Evolutionary conservation across 2,888 invertebrate species (phyloP), one percentile per base, ranked within the genome.

Genomic region (Trichacis sp.): DNA sequence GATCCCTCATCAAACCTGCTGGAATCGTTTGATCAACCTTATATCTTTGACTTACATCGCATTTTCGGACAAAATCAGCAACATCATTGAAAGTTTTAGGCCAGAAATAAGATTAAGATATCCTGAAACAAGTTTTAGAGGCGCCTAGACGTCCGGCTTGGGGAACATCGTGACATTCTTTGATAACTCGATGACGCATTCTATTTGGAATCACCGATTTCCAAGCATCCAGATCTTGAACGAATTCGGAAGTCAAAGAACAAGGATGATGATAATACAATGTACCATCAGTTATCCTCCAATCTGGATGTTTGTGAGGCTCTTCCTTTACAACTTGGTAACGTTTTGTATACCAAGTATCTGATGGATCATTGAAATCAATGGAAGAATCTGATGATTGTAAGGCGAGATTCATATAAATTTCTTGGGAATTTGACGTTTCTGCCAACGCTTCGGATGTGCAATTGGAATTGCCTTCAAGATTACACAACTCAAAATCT

Each of bases 391-490:
- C n/a, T n/a, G n/a, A n/a, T n/a, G n/a, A n/a, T n/a, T n/a, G n/a
- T n/a, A n/a, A n/a, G n/a, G n/a, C n/a, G n/a, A n/a, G n/a, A n/a
- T n/a, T n/a, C n/a, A n/a, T n/a, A n/a, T n/a, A n/a, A n/a, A n/a
- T n/a, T n/a, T n/a, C n/a, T n/a, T n/a, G n/a, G n/a, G n/a, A n/a
- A n/a, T 8, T 5, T 8, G 24, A 8, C 3, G 3, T 5, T 24
- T 8, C 8, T 24, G 69, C 68, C 3, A 71, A 33, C 0, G 69
- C 68, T 9, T 67, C 68, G 0, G 62, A 65, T 1, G 68, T 64
- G 2, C 58, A 45, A 12, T 68, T 52, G 1, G 57, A 33, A 0
- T 49, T 48, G 0, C 66, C 64, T 15, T 59, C 58, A 0, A 65
- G 51, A 24, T 66, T 55, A 0, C 55, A 8, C 0, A 70, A 49